A percentile compares a stretch with the other conserved stretches of the same genome.
phyloP scores from a whole-genome alignment of 2,888 invertebrate species.

The Lycaena phlaeas region DNA sequence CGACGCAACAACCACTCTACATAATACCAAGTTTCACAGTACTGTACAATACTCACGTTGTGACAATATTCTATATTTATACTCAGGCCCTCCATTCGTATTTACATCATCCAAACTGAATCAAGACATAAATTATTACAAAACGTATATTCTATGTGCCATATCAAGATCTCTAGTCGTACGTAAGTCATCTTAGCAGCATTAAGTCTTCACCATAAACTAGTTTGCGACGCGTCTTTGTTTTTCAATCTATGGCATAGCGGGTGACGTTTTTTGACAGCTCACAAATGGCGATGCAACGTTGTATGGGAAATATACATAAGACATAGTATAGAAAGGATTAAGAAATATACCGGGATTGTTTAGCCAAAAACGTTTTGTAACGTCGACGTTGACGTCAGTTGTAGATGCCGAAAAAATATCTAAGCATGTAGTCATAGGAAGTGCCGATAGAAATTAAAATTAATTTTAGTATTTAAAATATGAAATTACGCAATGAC shows the following conservation, averaged over 20 bases:
- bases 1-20: neutral
- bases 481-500: no score
- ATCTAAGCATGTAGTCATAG: no score
- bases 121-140: conserved; percentile 1
- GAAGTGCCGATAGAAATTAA: no score
- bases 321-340: no score
- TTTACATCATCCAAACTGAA: conserved; percentile 40
- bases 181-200: neutral
- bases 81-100: conserved; percentile 60
- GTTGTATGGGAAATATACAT: neutral
- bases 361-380: no score
- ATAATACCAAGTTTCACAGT: conserved; percentile 7
- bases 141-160: conserved; percentile 1
- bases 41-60: conserved; percentile 45
- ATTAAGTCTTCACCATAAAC: conserved; percentile 1
- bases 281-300: neutral
- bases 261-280: neutral
- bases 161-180: conserved; percentile 1
- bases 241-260: neutral
- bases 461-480: no score
- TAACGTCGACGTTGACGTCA: no score
- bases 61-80: conserved; percentile 54
- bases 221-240: neutral
- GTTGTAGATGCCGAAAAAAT: no score
- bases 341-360: no score